phyloP scores from a whole-genome alignment of 2,888 invertebrate genomes.

The Balanococcus diminutus region DNA sequence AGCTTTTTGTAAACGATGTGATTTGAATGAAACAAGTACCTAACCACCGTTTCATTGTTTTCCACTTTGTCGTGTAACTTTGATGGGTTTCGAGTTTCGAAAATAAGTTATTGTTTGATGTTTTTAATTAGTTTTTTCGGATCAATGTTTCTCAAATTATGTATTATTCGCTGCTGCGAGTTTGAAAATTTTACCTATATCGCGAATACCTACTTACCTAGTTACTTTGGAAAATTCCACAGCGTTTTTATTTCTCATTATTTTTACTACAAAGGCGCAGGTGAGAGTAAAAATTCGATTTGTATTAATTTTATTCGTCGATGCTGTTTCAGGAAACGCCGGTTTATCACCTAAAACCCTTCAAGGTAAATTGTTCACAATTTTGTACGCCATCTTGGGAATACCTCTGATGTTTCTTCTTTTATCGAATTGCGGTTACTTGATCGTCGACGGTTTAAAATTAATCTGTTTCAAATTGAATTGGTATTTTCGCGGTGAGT shows the following conservation, averaged over 20 bases:
- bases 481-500: slow-evolving; percentile 24
- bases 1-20: slow-evolving; percentile 22
- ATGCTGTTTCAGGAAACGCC: neutral
- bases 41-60: slow-evolving; percentile 10
- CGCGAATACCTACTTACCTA: too few relatives aligned
- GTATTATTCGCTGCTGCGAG: neutral
- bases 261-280: neutral
- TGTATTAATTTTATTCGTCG: neutral
- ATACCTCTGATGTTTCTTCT: slow-evolving; percentile 14
- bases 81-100: slow-evolving; percentile 28
- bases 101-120: slow-evolving; percentile 28
- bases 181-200: neutral
- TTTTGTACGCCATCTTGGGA: slow-evolving; percentile 12
- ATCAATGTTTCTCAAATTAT: neutral
- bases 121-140: slow-evolving; percentile 36
- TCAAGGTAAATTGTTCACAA: slow-evolving; percentile 22
- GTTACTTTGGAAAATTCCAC: neutral
- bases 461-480: slow-evolving; percentile 29
- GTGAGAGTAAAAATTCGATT: neutral
- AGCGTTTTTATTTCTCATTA: neutral
- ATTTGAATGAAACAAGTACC: neutral
- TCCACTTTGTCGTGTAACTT: slow-evolving; percentile 22
- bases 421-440: slow-evolving; percentile 4
- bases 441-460: slow-evolving; percentile 20
- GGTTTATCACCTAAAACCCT: slow-evolving; percentile 23